Conservation (phyloP, 2,888 invertebrate genomes). For the Acanthoscelides obtectus region DNA sequence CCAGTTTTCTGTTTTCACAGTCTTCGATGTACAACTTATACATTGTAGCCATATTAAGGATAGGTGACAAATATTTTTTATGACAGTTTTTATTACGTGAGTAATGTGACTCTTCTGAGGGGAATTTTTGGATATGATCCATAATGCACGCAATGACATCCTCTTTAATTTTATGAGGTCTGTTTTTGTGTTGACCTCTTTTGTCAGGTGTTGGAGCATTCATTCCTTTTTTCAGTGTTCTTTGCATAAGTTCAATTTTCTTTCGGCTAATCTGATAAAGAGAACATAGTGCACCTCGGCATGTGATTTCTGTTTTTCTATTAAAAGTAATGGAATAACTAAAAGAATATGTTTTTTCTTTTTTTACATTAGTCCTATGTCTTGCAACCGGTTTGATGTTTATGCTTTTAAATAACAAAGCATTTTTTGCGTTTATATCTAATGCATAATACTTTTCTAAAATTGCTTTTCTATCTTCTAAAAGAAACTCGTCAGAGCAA, state of each 20-base stretch:
- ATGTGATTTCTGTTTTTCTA: neutral
- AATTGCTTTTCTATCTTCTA: neutral
- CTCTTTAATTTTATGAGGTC: neutral
- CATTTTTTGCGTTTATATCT: neutral
- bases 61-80: too few species aligned
- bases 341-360: neutral
- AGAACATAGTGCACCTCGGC: neutral
- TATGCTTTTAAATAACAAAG: neutral
- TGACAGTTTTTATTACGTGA: too few species aligned
- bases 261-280: neutral
- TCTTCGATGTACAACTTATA: too few species aligned
- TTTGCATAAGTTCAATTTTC: neutral
- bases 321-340: neutral
- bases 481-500: neutral
- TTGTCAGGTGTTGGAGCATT: slow-evolving; percentile 1
- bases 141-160: too few species aligned
- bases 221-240: neutral
- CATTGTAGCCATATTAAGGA: too few species aligned
- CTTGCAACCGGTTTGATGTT: neutral
- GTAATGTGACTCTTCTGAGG: too few species aligned
- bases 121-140: too few species aligned
- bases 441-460: neutral
- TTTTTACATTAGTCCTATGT: neutral
- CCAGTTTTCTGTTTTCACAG: too few species aligned
- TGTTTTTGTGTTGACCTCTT: neutral